Conservation (phyloP, 2,113 vertebrate species). For the Epinephelus fuscoguttatus region DNA sequence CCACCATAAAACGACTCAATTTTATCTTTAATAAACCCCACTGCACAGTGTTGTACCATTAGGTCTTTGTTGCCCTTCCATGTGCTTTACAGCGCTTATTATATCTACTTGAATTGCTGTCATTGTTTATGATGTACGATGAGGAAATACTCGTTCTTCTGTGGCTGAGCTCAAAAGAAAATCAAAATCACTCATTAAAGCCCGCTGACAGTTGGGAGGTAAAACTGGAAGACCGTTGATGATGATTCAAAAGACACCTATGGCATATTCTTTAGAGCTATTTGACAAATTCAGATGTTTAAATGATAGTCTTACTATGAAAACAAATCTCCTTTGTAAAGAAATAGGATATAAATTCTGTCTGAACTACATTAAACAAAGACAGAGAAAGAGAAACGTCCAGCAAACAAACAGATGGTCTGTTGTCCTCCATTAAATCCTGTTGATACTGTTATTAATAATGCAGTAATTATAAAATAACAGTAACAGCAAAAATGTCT, state of each 20-base stretch:
- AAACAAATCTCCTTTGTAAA: neutral
- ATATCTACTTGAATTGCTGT: neutral
- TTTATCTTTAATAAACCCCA: neutral
- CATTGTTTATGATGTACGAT: neutral
- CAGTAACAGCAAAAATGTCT: neutral
- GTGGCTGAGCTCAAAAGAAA: neutral
- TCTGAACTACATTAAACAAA: slow-evolving; percentile 43
- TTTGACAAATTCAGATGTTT: neutral
- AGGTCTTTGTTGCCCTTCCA: neutral
- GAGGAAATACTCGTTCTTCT: neutral
- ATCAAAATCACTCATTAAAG: neutral
- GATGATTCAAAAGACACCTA: neutral
- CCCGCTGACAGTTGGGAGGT: neutral
- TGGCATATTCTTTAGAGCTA: neutral
- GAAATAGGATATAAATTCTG: neutral
- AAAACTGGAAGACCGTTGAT: neutral
- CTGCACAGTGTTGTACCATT: neutral
- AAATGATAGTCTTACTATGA: neutral
- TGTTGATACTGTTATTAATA: neutral
- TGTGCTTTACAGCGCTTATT: neutral
- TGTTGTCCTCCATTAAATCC: neutral
- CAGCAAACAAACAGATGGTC: neutral
- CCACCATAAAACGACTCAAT: neutral
- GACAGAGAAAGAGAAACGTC: neutral
- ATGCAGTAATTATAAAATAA: neutral